Base-by-base conservation (phyloP, 2,113 vertebrate species). In the Strigops habroptila region DNA sequence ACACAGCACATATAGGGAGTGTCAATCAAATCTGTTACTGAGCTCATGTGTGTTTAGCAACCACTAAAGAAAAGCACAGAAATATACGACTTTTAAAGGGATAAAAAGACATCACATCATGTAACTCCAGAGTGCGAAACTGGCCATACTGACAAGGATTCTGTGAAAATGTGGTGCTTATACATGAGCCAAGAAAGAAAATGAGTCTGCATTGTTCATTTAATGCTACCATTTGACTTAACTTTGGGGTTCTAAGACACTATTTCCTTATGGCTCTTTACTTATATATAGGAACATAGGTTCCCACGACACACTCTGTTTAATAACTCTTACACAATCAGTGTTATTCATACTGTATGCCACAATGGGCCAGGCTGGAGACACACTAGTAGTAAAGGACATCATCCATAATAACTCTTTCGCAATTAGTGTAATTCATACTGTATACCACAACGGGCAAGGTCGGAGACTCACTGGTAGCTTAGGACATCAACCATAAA, bases 241-340 rank as follows among this genome's bases (percentile, higher is more conserved):
- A 75, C 30, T 73, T 59, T 8, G 7, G 17, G 28, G 33, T 59
- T 89, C 70, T 15, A 76, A 35, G 11, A 82, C 23, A 71, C 5
- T 14, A 57, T 28, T 86, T 85, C 70, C 49, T 76, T 44, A 57
- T 12, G n/a, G 23, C 6, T 81, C 88, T 68, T 81, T 44, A 82
- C 25, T 80, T 70, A 44, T 1, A 70, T 10, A 9, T 9, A 80
- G 35, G 68, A 1, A 74, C 14, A 9, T 7, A 80, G 51, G 71
- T 82, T 93, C 79, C 88, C 82, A 93, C 5, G 17, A 81, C 37
- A 91, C 13, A 57, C 6, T 25, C 25, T 46, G 51, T 60, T 91
- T 91, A 93, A 83, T 65, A 93, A 90, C 71, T 92, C 64, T 86
- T 67, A 88, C 4, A 43, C 69, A 94, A 91, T 73, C 68, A 82